Base-by-base conservation (phyloP, 2,797 vertebrate genomes). In the Phrynocephalus forsythii region DNA sequence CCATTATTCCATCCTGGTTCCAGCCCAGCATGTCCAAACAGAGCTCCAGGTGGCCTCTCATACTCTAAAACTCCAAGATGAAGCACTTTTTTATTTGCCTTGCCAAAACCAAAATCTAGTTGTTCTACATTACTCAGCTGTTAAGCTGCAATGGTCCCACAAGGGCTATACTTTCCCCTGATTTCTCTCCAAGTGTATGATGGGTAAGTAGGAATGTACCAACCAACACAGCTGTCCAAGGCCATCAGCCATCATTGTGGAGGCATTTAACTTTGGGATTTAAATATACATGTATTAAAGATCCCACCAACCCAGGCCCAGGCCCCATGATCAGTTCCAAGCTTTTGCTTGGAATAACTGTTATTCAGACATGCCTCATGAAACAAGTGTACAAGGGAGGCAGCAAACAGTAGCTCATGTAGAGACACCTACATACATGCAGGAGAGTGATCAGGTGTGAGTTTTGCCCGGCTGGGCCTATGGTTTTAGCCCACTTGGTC, bases 51-150 rank as follows among this genome's bases (percentile, higher is more conserved):
- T 92, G 87, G 79, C 86, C 72, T 89, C 87, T 86, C 94, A 82
- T 8, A 82, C 85, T 86, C 92, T 90, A 90, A 90, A 95, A 83
- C 82, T 90, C 87, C 89, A 94, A 95, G 93, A 92, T 93, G 90
- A 95, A 94, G 89, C 93, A 95, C 84, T 94, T 94, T 92, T 93
- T 93, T 10, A 89, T 76, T 95, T 95, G 91, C 92, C 93, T 94
- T 88, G 96, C 91, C 93, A 95, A 73, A 93, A 94, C 91, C 88
- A 75, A 93, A 94, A 91, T 87, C 91, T 94, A 91, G 94, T 92
- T 93, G 96, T 94, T 94, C 92, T 89, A 86, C 85, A 84, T 96
- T 90, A 88, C 94, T 78, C 94, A 95, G 89, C 86, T 91, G 84
- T 93, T 93, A 89, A 94, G 91, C 92, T 94, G 91, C 88, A 93